Percentiles rank a stretch among this genome's conserved stretches.
Conservation (phyloP, 2,797 vertebrate species). For the Nothura maculosa region DNA sequence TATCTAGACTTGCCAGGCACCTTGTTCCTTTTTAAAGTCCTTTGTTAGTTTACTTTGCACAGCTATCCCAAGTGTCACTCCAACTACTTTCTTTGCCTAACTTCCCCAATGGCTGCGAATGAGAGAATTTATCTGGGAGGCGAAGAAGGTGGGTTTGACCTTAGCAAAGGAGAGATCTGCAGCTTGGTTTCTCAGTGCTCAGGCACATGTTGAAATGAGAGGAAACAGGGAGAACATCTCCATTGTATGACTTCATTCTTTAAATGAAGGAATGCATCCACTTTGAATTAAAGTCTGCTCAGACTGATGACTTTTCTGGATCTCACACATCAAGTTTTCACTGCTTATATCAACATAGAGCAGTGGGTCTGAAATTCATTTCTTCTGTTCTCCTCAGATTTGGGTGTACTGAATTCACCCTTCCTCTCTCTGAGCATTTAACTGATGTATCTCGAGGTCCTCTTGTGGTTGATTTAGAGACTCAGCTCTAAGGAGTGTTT, state of each 20-base stretch:
- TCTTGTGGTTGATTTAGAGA: neutral
- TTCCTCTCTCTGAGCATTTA: neutral
- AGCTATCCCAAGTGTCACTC: neutral
- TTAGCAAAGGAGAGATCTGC: neutral
- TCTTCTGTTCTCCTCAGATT: neutral
- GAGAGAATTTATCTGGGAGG: neutral
- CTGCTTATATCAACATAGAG: neutral
- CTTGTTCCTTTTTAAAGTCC: neutral
- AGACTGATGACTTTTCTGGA: neutral
- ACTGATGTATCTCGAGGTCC: neutral
- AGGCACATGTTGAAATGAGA: neutral
- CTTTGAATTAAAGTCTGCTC: neutral
- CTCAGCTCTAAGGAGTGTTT: neutral
- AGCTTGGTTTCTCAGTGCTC: neutral
- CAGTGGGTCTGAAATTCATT: neutral
- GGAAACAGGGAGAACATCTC: neutral
- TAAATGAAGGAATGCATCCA: neutral
- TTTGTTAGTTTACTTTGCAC: neutral
- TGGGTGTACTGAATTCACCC: neutral
- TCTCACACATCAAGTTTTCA: neutral
- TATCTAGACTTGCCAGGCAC: rapidly evolving
- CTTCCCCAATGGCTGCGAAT: neutral
- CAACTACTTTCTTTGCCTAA: neutral
- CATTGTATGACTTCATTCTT: neutral
- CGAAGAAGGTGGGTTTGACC: neutral